Evolutionary conservation across 2,113 vertebrate genomes (phyloP), one percentile per base, ranked within the genome.

Genomic region (Corydoras sp.): DNA sequence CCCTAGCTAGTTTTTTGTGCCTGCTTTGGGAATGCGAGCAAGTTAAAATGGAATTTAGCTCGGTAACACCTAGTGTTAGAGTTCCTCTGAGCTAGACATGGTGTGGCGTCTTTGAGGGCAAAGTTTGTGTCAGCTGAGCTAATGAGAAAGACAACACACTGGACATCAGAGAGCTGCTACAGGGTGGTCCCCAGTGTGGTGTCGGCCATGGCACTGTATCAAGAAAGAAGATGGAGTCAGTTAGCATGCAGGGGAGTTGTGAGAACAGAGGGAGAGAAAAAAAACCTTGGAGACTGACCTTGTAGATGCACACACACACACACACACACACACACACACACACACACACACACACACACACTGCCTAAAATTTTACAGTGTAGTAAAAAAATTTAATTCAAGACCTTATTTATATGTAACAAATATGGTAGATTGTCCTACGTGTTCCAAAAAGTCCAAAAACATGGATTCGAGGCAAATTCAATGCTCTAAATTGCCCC

Each of bases 141-240:
- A 30, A 32, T 53, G 56, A 58, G 58, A 29, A 48, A 58, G 58
- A 66, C 58, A 56, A 59, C 49, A 67, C 63, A 67, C 48, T 62
- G 69, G 64, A 32, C 63, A 59, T 62, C 63, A 58, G 8, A 61
- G 32, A 66, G 53, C 48, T 65, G 29, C 50, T 50, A 31, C 62
- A 51, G 62, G 77, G 77, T 76, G 77, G 76, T 78, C 76, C 43
- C 54, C 68, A 71, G 14, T 63, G 68, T 69, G 68, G 74, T 51
- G 58, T 67, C 49, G 54, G 50, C 35, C 54, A 13, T 31, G 72
- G 66, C 60, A 63, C 32, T 9, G 32, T 9, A 51, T 53, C 53
- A 53, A 53, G 50, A 9, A 49, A 55, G 66, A 60, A 73, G 65
- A 32, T 48, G 58, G 64, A 35, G 68, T 71, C 63, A 13, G 18